Evolutionary conservation across 2,797 vertebrate genomes (phyloP).

Genomic region (Rhinophrynus dorsalis): DNA sequence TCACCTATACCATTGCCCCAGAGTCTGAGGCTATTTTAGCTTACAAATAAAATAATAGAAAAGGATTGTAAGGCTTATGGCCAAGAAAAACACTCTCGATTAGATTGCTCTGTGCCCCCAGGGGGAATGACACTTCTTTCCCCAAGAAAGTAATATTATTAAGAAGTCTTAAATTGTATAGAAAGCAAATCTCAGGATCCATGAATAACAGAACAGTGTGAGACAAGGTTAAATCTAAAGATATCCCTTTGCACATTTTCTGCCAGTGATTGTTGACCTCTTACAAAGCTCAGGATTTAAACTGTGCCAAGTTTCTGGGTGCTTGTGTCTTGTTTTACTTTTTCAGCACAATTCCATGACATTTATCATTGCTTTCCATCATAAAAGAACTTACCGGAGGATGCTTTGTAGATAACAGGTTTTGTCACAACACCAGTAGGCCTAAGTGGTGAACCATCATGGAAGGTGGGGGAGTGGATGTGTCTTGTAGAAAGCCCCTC

Average conservation of each 20-base stretch:
- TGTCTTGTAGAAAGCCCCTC: no score
- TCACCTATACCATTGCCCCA: conserved; percentile 1
- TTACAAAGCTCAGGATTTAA: no score
- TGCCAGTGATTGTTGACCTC: conserved; percentile 13
- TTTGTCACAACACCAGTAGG: no score
- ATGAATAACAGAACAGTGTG: conserved; percentile 39
- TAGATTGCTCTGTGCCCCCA: conserved; percentile 36
- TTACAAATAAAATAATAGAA: conserved; percentile 43
- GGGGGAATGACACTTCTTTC: conserved; percentile 34
- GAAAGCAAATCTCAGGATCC: conserved; percentile 24
- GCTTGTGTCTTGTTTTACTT: no score
- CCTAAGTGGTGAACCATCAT: no score
- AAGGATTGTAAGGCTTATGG: conserved; percentile 24
- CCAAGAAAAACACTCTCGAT: neutral
- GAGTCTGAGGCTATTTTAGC: conserved; percentile 21
- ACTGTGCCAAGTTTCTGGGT: no score
- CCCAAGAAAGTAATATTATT: conserved; percentile 37
- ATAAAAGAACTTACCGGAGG: no score
- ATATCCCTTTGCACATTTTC: conserved; percentile 13
- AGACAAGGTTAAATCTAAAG: conserved; percentile 38
- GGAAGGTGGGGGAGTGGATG: no score
- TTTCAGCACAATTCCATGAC: no score
- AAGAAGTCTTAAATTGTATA: conserved; percentile 40
- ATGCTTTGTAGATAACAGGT: no score
- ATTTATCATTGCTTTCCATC: no score